A percentile compares a stretch with the other conserved stretches of the same genome.
Conservation (phyloP, 2,888 invertebrate genomes). For the Andrena haemorrhoa region DNA sequence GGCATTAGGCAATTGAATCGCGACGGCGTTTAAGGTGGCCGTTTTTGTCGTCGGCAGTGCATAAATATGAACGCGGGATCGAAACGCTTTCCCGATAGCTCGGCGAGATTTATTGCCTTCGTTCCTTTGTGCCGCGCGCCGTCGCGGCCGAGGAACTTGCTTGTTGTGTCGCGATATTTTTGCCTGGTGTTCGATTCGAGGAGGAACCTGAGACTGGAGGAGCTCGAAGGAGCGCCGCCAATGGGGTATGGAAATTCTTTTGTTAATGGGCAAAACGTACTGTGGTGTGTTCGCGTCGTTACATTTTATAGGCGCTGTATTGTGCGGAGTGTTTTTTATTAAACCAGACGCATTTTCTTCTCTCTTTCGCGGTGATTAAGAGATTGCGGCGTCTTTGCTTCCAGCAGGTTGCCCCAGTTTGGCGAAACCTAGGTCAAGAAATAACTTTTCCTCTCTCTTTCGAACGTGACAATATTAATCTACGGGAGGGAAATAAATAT, state of each 20-base stretch:
- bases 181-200: not conserved
- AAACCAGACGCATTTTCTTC: no score
- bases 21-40: constrained; percentile 14
- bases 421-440: no score
- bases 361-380: no score
- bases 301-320: not conserved
- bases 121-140: constrained; percentile 30
- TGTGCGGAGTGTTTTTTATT: not conserved
- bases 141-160: constrained; percentile 6
- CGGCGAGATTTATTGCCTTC: constrained; percentile 44
- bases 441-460: no score
- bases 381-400: no score
- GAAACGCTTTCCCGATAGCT: constrained; percentile 37
- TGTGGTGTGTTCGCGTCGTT: not conserved
- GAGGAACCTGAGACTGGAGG: constrained; percentile 4
- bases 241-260: constrained; percentile 23
- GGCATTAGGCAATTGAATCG: constrained; percentile 20
- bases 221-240: not conserved
- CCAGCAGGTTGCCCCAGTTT: no score
- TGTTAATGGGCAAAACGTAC: constrained; percentile 31
- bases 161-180: constrained; percentile 34
- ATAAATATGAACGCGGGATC: constrained; percentile 47
- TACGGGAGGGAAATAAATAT: no score
- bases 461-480: no score
- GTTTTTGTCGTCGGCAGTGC: constrained; percentile 22